These are phyloP conservation scores for Coecobrya sp. DNA, from an alignment of 2,888 invertebrate genomes.

Conservation along the genomic window DNA sequence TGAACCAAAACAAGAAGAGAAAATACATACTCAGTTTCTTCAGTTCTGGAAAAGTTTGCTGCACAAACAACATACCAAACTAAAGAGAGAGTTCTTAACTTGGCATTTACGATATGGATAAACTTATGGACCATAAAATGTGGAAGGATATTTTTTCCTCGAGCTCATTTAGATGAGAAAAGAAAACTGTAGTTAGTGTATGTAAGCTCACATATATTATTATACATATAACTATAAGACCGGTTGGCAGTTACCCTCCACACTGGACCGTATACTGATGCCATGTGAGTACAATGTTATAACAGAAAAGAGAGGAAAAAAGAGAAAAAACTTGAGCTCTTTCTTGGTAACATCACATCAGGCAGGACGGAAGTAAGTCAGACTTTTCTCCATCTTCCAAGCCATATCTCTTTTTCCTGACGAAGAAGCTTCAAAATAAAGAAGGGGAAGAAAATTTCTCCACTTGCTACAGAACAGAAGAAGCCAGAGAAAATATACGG, in stretches of 20 bases:
- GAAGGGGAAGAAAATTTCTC: conserved; percentile 72
- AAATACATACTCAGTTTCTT: conserved; percentile 23
- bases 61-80: conserved; percentile 30
- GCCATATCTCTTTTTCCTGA: conserved; percentile 82
- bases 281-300: background rate
- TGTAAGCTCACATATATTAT: conserved; percentile 36
- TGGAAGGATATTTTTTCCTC: conserved; percentile 78
- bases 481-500: conserved; percentile 40
- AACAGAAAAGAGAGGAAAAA: conserved; percentile 18
- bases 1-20: conserved; percentile 58
- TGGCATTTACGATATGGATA: conserved; percentile 79
- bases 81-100: conserved; percentile 68
- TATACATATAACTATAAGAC: background rate
- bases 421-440: conserved; percentile 79
- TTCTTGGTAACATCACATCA: conserved; percentile 74
- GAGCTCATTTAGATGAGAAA: conserved; percentile 78
- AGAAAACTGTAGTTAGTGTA: conserved; percentile 68
- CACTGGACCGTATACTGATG: background rate
- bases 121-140: conserved; percentile 81
- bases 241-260: background rate
- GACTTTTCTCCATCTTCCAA: conserved; percentile 82
- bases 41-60: conserved; percentile 13
- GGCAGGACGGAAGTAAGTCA: conserved; percentile 82
- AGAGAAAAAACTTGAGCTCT: conserved; percentile 61
- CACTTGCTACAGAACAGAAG: conserved; percentile 49